Conservation (phyloP, 2,113 vertebrate species). For the Melierax canorus region DNA sequence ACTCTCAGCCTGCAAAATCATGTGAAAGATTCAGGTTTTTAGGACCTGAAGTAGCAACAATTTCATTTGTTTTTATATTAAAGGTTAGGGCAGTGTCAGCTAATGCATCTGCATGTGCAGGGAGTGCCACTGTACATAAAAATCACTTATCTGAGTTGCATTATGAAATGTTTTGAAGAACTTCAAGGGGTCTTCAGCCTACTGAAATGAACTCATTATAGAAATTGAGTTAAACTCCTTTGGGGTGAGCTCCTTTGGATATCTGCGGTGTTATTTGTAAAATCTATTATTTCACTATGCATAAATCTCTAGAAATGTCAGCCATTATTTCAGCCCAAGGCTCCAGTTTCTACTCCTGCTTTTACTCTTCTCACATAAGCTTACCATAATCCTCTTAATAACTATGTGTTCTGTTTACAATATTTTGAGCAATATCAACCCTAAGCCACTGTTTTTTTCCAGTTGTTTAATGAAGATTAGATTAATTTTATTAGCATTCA, state of each 20-base stretch:
- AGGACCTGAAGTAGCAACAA: neutral
- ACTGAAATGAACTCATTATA: neutral
- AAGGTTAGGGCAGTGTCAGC: neutral
- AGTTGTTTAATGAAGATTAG: constrained; percentile 6
- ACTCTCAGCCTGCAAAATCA: neutral
- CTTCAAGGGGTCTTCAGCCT: neutral
- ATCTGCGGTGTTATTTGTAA: neutral
- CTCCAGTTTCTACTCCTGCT: neutral
- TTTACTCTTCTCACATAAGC: neutral
- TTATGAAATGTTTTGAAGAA: neutral
- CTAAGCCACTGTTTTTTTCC: neutral
- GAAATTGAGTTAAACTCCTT: neutral
- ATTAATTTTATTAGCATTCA: constrained; percentile 33
- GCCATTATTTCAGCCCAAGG: neutral
- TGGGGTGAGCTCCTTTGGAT: neutral
- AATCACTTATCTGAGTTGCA: neutral
- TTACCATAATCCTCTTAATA: constrained; percentile 43
- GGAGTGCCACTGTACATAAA: neutral
- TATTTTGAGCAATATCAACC: neutral
- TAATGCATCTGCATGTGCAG: neutral
- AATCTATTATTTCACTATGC: neutral
- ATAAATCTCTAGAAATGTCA: neutral
- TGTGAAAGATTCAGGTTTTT: neutral
- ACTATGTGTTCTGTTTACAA: constrained; percentile 7
- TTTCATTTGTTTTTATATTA: neutral